These are phyloP conservation scores for Agriopis aurantiaria DNA, from an alignment of 2,888 invertebrate species.

Conservation along the genomic window DNA sequence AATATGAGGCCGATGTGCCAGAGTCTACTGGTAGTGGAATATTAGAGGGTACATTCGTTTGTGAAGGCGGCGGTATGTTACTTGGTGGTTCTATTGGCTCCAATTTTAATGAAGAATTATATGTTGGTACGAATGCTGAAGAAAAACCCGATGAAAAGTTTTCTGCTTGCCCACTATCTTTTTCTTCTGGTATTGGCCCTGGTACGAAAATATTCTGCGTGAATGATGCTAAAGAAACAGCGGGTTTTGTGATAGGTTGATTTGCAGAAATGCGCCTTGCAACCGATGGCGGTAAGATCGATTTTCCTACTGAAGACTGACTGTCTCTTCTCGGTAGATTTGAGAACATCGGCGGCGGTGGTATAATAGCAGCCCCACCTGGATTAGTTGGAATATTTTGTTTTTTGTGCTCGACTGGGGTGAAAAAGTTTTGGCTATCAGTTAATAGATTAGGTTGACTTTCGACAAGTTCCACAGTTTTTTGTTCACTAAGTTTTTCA, in stretches of 20 bases:
- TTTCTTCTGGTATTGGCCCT: constrained; percentile 38
- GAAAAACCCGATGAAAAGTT: constrained; percentile 7
- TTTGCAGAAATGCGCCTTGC: constrained; percentile 73
- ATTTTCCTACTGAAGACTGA: constrained; percentile 57
- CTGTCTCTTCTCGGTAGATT: constrained; percentile 56
- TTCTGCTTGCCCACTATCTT: constrained; percentile 8
- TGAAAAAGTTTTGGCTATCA: constrained; percentile 25
- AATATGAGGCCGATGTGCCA: constrained; percentile 10
- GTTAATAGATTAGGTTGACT: constrained; percentile 38
- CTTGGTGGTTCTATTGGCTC: constrained; percentile 1
- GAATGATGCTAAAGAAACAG: constrained; percentile 49
- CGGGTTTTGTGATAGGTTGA: constrained; percentile 68
- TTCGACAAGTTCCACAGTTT: constrained; percentile 8
- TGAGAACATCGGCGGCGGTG: constrained; percentile 80
- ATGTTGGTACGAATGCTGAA: constrained; percentile 21
- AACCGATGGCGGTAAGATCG: constrained; percentile 76
- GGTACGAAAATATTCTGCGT: constrained; percentile 71
- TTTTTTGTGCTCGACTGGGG: constrained; percentile 33
- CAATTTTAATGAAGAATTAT: background rate
- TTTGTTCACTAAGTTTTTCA: constrained; percentile 19
- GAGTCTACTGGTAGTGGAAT: constrained; percentile 7
- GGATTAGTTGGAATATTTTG: constrained; percentile 26
- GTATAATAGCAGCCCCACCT: constrained; percentile 59
- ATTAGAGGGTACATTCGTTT: background rate
- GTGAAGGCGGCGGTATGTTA: background rate